A percentile compares a stretch with the other conserved stretches of the same genome.
These are phyloP conservation scores for Andrena dorsata DNA, from an alignment of 2,888 invertebrate species.

Conservation along the genomic window DNA sequence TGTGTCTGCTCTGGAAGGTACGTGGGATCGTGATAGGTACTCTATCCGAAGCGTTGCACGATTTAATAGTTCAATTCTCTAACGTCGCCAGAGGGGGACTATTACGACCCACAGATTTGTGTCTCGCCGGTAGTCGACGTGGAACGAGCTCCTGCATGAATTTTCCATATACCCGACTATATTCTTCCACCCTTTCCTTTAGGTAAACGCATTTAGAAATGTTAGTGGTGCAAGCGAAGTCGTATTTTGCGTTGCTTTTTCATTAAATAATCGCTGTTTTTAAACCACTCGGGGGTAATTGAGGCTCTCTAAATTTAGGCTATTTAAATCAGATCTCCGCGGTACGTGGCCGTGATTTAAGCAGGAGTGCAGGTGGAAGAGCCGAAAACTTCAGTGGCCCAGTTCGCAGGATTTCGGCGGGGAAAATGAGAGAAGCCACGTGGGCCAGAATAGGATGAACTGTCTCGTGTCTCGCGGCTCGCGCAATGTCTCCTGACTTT, in stretches of 20 bases:
- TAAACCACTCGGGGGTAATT: no score
- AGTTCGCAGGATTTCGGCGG: slow-evolving; percentile 24
- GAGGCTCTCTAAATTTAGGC: no score
- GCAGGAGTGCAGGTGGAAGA: neutral
- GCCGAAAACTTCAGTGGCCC: slow-evolving; percentile 3
- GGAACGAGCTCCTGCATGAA: slow-evolving; percentile 20
- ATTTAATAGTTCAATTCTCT: slow-evolving; percentile 28
- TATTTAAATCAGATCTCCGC: neutral
- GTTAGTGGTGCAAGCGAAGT: no score
- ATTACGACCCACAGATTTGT: slow-evolving; percentile 26
- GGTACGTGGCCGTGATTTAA: neutral
- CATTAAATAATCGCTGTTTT: no score
- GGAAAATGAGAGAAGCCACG: neutral
- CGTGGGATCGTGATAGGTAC: neutral
- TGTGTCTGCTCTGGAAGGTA: no score
- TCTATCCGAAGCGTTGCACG: slow-evolving; percentile 16
- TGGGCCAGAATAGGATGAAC: slow-evolving; percentile 16
- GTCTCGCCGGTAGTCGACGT: neutral
- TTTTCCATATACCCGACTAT: neutral
- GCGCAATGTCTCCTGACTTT: slow-evolving; percentile 56
- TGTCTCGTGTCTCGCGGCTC: neutral
- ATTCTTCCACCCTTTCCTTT: no score
- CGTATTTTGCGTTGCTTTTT: no score
- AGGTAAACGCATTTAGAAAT: no score
- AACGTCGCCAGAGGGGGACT: neutral